Conservation (phyloP, 2,888 invertebrate species). For the Chaitophorus viminalis region DNA sequence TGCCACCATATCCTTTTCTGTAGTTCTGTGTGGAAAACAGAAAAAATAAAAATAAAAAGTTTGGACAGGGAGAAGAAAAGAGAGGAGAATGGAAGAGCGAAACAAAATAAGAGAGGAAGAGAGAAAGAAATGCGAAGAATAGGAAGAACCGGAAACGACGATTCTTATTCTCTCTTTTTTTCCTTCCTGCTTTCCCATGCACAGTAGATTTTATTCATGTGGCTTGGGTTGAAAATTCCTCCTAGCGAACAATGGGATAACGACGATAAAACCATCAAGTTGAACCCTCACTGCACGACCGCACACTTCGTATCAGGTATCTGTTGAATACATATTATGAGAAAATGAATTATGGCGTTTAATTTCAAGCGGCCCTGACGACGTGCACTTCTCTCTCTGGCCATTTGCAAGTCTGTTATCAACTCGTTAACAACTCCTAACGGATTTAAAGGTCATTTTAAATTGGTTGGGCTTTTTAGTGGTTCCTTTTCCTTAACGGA, state of each 20-base stretch:
- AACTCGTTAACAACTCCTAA: background rate
- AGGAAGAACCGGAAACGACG: conserved; percentile 56
- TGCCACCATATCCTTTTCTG: conserved; percentile 50
- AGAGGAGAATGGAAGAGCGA: conserved; percentile 53
- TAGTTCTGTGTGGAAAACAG: conserved; percentile 27
- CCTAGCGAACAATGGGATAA: conserved; percentile 48
- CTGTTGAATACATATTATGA: conserved; percentile 60
- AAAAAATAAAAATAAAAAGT: conserved; percentile 34
- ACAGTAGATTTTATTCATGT: conserved; percentile 56
- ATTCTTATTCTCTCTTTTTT: conserved; percentile 54
- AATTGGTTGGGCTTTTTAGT: background rate
- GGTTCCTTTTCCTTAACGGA: background rate
- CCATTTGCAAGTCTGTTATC: background rate
- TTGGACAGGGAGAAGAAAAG: background rate
- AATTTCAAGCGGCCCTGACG: conserved; percentile 26
- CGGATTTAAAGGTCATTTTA: too few relatives aligned
- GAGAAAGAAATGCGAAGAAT: conserved; percentile 51
- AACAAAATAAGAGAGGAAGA: conserved; percentile 32
- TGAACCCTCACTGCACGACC: background rate
- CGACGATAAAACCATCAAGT: conserved; percentile 51
- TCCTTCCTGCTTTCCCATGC: conserved; percentile 39
- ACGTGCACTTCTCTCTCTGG: background rate
- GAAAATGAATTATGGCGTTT: conserved; percentile 53
- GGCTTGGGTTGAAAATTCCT: conserved; percentile 50
- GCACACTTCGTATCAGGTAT: conserved; percentile 39